Evolutionary conservation across 2,888 invertebrate genomes (phyloP), one percentile per base, ranked within the genome.

Genomic region (Dinocampus coccinellae): DNA sequence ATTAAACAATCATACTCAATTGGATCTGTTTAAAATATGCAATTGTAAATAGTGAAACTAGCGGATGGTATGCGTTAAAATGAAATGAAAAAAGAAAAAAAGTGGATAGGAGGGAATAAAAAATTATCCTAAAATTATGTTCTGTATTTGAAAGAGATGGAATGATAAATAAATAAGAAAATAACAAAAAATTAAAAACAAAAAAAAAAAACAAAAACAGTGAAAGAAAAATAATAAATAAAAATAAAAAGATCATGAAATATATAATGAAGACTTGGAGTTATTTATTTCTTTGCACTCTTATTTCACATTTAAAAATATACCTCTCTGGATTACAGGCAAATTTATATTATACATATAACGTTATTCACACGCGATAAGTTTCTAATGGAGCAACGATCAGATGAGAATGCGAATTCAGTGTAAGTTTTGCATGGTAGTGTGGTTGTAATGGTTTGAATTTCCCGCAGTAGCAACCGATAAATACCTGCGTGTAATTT

Each of bases 81-180:
- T n/a, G n/a, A n/a, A n/a, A n/a, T 36, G 36, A 36, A 36, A 36
- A n/a, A 20, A 47, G 16, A 66, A 66, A 60, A 55, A 36, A 67
- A 74, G 62, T 67, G 7, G 29, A 7, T 29, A 29, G 3, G 3
- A 3, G n/a, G n/a, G n/a, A n/a, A n/a, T n/a, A n/a, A n/a, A n/a
- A n/a, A n/a, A n/a, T n/a, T 62, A 76, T 74, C 66, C 72, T 76
- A 77, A 77, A 72, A 65, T 47, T 47, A 68, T 77, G 75, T 78
- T 77, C 72, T 79, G 78, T 78, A 77, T 76, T 73, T 72, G 74
- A 78, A 76, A 77, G 75, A 77, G 10, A n/a, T n/a, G n/a, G n/a
- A n/a, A n/a, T n/a, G n/a, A n/a, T n/a, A n/a, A n/a, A n/a, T n/a
- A n/a, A n/a, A n/a, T n/a, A n/a, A n/a, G n/a, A n/a, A n/a, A n/a